Base-by-base conservation (phyloP, 2,113 vertebrate genomes). In the Dendropsophus ebraccatus region DNA sequence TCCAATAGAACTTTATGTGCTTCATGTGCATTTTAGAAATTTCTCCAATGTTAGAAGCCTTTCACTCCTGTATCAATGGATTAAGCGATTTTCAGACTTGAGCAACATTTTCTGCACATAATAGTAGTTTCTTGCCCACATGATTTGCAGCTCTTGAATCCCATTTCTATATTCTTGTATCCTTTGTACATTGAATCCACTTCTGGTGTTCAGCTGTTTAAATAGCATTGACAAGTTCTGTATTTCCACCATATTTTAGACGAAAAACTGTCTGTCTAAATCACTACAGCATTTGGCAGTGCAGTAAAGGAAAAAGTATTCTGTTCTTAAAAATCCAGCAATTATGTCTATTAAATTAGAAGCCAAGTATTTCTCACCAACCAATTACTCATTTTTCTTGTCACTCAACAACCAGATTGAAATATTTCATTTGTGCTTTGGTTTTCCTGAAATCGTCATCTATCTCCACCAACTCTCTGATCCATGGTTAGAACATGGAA, bases 401-500 rank as follows among this genome's bases (percentile, higher is more conserved):
- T 56, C 52, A 79, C 21, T 79, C 76, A 79, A 37, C 76, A 79
- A 37, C 76, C 32, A 79, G 52, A 79, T 56, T 58, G 76, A 52
- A 79, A 56, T 37, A 35, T 79, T 41, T 70, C 17, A 35, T 78
- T 54, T 78, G 16, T 19, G 9, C 17, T 23, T 54, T 78, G 17
- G 30, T 23, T 32, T 54, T 78, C 5, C 30, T 32, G 32, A 56
- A 79, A 37, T n/a, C n/a, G 52, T 35, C 76, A 79, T 32, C 75
- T 56, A 78, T 78, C 30, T 35, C 30, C 50, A 56, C 17, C 19
- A 13, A 56, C 41, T 28, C 25, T 14, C 5, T 9, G 4, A 23
- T 78, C 13, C 21, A 58, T 37, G 21, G 30, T 79, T 32, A 79
- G 50, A 79, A 58, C 50, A 58, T 79, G 76, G 76, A 79, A 78